A percentile compares a stretch with the other conserved stretches of the same genome.
phyloP scores from a whole-genome alignment of 2,797 vertebrate genomes.

The Manis pentadactyla region DNA sequence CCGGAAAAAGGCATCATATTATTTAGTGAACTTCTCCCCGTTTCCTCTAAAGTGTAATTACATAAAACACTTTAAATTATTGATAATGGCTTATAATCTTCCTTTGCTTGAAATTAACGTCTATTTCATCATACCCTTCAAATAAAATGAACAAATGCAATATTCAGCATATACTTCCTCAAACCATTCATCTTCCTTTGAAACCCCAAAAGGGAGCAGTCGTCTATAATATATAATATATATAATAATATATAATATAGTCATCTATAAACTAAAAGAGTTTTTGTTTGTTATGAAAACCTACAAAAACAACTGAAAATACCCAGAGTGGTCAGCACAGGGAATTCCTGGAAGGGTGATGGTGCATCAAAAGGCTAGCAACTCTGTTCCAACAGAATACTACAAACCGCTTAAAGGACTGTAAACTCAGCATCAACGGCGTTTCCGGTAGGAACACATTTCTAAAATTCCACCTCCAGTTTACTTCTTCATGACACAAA shows the following conservation, averaged over 20 bases:
- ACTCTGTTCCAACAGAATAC: slow-evolving; percentile 58
- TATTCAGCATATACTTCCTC: slow-evolving; percentile 55
- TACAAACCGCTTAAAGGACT: slow-evolving; percentile 70
- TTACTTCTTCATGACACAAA: slow-evolving; percentile 65
- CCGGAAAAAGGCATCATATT: background rate
- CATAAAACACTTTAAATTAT: slow-evolving; percentile 57
- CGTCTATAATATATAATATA: background rate
- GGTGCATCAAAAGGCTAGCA: slow-evolving; percentile 61
- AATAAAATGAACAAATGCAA: slow-evolving; percentile 58
- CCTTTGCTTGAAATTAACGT: slow-evolving; percentile 62
- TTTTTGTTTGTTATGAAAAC: slow-evolving; percentile 72
- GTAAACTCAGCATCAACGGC: slow-evolving; percentile 65
- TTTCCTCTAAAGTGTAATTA: slow-evolving; percentile 48
- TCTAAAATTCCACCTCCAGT: slow-evolving; percentile 71
- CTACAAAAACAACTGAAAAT: slow-evolving; percentile 66
- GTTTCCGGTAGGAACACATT: slow-evolving; percentile 67
- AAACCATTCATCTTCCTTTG: slow-evolving; percentile 65
- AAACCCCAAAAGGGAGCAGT: slow-evolving; percentile 67
- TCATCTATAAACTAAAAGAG: slow-evolving; percentile 15
- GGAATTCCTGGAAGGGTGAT: slow-evolving; percentile 65
- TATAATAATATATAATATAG: too few relatives aligned
- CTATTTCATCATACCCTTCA: slow-evolving; percentile 42
- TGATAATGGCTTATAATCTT: slow-evolving; percentile 38
- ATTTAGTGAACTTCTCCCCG: slow-evolving; percentile 38
- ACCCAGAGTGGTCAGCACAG: slow-evolving; percentile 53